A percentile compares a stretch with the other conserved stretches of the same genome.
phyloP scores from a whole-genome alignment of 2,113 vertebrate genomes.

The Catagonus wagneri region DNA sequence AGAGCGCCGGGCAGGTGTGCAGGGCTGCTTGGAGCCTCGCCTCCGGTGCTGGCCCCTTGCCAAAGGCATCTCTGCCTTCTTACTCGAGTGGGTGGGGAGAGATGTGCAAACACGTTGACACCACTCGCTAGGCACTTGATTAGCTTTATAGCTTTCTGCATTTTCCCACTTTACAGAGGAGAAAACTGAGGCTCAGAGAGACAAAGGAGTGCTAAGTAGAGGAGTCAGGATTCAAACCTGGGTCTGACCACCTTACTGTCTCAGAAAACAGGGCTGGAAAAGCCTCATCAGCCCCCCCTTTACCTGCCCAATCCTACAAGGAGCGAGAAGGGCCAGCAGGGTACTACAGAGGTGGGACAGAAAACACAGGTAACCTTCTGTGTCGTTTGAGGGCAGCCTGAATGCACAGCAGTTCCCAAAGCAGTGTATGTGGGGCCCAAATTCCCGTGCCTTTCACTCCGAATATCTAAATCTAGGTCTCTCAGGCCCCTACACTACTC shows the following conservation, averaged over 20 bases:
- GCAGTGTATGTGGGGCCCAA: fast-evolving
- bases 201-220: slow-evolving; percentile 22
- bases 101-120: background rate
- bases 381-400: too few relatives aligned
- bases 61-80: background rate
- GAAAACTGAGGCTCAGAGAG: background rate
- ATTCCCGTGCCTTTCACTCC: fast-evolving
- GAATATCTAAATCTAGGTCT: background rate
- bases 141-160: background rate
- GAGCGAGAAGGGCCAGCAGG: fast-evolving
- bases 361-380: background rate
- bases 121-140: background rate
- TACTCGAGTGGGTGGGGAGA: background rate
- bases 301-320: background rate
- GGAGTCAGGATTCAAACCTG: background rate
- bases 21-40: fast-evolving
- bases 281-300: background rate
- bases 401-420: background rate
- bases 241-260: background rate
- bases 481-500: background rate
- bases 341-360: background rate
- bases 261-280: background rate
- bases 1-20: fast-evolving
- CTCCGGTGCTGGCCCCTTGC: background rate
- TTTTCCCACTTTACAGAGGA: background rate